Evolutionary conservation across 2,888 invertebrate genomes (phyloP), one percentile per base, ranked within the genome.

Genomic region (Hofmannophila pseudospretella): DNA sequence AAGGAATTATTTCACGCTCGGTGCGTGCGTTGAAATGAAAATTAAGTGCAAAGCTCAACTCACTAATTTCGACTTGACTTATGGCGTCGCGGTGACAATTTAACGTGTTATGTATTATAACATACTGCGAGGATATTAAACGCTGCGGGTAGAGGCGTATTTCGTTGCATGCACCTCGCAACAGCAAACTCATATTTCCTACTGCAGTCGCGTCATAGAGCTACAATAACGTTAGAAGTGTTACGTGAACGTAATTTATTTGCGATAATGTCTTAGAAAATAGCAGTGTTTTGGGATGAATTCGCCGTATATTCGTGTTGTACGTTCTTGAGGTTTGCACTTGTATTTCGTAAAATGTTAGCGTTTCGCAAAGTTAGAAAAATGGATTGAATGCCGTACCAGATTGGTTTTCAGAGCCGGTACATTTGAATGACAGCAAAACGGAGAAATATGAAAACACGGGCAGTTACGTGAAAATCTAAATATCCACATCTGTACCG

Each of bases 121-220:
- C 66, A 62, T 61, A 72, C 60, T 64, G 63, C 53, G 48, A 45
- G 49, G 61, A 67, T 77, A 79, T 77, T 77, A 77, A 74, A 71
- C 58, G 59, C 47, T 64, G 67, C 54, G 64, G 67, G 49, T 55
- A 48, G 54, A 41, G 44, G 40, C 34, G 46, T 42, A 49, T 47
- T 46, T 41, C 48, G 49, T 43, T 54, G 57, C 55, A 51, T 54
- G 57, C 55, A 51, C 44, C 49, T 48, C 16, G 32, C 23, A 22
- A 34, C 40, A 35, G 43, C 58, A 58, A 61, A 61, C 68, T 69
- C 65, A 70, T 71, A 73, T 67, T 67, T 70, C 63, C 46, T 44
- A 52, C 48, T 65, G 67, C 67, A 66, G 53, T 51, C 41, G 47
- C 35, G 45, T 48, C 49, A 36, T 29, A 30, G 28, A 32, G 25